Evolutionary conservation across 2,888 invertebrate genomes (phyloP).

Genomic region (Liodrosophila aerea): DNA sequence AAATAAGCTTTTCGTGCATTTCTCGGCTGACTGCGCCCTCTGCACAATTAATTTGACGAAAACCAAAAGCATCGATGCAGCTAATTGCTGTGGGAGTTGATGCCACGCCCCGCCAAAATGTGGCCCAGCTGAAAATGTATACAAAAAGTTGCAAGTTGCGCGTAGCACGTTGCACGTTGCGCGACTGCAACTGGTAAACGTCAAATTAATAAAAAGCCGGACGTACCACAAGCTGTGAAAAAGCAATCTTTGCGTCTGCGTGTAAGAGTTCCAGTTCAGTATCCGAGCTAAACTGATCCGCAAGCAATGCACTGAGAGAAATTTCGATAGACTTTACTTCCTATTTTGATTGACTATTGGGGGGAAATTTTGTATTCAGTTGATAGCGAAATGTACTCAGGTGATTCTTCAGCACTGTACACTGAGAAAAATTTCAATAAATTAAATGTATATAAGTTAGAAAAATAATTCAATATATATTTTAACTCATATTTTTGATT

Average conservation of each 20-base stretch:
- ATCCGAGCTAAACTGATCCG: conserved; percentile 12
- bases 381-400: background rate
- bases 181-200: conserved; percentile 60
- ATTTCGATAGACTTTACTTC: too few relatives aligned
- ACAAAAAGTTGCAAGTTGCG: conserved; percentile 61
- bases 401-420: conserved; percentile 7
- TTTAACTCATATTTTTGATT: too few relatives aligned
- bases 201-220: conserved; percentile 74
- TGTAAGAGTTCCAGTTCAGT: conserved; percentile 23
- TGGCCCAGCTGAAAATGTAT: conserved; percentile 44
- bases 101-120: conserved; percentile 31
- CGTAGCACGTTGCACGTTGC: conserved; percentile 3
- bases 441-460: too few relatives aligned
- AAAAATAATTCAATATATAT: too few relatives aligned
- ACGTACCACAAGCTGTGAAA: conserved; percentile 75
- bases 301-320: too few relatives aligned
- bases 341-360: too few relatives aligned
- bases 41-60: conserved; percentile 19
- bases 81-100: conserved; percentile 54
- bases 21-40: background rate
- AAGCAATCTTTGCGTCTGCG: conserved; percentile 67
- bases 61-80: conserved; percentile 7
- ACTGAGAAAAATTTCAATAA: too few relatives aligned
- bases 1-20: background rate
- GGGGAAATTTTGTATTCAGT: too few relatives aligned